Evolutionary conservation across 2,888 invertebrate genomes (phyloP).

Genomic region (Gastracanthus pulcherrimus): DNA sequence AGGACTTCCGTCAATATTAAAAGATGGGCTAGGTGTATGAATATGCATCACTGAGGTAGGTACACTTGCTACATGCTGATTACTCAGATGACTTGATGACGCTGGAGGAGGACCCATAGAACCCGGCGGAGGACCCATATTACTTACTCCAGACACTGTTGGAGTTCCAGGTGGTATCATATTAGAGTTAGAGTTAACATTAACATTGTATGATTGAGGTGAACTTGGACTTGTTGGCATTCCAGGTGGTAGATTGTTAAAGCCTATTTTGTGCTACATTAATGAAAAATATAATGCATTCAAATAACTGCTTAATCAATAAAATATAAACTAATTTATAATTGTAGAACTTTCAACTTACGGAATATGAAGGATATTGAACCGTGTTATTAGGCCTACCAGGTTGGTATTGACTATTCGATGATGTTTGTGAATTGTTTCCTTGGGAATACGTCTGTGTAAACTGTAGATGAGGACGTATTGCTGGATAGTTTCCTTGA

Average conservation of each 20-base stretch:
- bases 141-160: conserved; percentile 71
- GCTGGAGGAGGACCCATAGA: conserved; percentile 82
- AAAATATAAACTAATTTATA: neutral
- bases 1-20: conserved; percentile 74
- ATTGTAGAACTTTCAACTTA: too few species aligned
- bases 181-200: conserved; percentile 77
- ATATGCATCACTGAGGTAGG: conserved; percentile 18
- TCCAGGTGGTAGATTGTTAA: conserved; percentile 79
- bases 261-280: conserved; percentile 85
- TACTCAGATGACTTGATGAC: conserved; percentile 78
- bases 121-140: conserved; percentile 82
- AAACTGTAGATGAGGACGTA: conserved; percentile 78
- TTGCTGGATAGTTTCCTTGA: conserved; percentile 76
- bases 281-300: conserved; percentile 2
- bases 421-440: conserved; percentile 73
- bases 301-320: neutral
- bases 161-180: conserved; percentile 79
- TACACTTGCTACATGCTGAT: conserved; percentile 63
- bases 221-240: conserved; percentile 83
- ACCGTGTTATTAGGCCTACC: conserved; percentile 75
- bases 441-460: conserved; percentile 73
- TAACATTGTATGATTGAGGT: conserved; percentile 79
- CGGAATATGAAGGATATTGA: conserved; percentile 75
- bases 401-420: conserved; percentile 75
- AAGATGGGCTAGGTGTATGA: conserved; percentile 71